Conservation (phyloP, 2,113 vertebrate genomes). For the Oreotrochilus melanogaster region DNA sequence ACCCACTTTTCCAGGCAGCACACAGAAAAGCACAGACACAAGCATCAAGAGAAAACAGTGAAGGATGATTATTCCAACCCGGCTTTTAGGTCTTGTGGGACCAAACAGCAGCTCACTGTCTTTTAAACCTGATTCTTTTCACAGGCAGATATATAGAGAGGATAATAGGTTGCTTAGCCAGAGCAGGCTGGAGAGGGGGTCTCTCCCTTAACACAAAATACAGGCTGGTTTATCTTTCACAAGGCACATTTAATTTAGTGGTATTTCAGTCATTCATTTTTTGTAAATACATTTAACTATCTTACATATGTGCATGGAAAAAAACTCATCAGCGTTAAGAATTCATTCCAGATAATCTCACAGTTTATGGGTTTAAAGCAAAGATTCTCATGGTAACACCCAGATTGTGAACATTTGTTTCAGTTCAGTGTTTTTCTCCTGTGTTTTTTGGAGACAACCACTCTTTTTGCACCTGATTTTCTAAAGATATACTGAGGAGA, state of each 20-base stretch:
- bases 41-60: background rate
- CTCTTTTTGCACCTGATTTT: background rate
- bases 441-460: background rate
- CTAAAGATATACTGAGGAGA: background rate
- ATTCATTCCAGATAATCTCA: background rate
- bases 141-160: background rate
- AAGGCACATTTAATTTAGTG: background rate
- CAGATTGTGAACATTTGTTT: background rate
- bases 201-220: background rate
- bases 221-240: background rate
- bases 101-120: background rate
- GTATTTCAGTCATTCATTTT: background rate
- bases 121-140: background rate
- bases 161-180: background rate
- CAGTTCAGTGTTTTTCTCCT: background rate
- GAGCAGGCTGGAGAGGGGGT: background rate
- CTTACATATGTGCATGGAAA: background rate
- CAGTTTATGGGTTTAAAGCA: background rate
- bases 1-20: background rate
- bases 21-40: background rate
- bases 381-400: background rate
- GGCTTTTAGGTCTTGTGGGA: background rate
- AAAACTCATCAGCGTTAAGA: background rate
- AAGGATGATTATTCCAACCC: background rate
- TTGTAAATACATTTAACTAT: constrained; percentile 42